Conservation (phyloP, 2,113 vertebrate species). For the Otus sunia region DNA sequence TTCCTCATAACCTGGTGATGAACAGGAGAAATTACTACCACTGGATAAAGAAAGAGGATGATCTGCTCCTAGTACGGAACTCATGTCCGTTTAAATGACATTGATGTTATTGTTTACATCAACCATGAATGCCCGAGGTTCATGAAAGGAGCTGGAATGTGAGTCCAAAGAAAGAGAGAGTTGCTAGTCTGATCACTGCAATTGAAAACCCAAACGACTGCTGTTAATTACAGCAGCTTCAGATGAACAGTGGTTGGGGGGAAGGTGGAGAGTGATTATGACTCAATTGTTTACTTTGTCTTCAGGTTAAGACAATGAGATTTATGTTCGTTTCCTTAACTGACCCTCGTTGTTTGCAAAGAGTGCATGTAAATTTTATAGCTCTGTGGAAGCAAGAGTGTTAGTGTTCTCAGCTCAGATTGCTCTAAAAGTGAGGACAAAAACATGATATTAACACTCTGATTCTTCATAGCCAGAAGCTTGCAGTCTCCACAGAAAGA, state of each 20-base stretch:
- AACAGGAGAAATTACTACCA: not conserved
- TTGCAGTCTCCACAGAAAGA: not conserved
- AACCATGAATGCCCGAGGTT: not conserved
- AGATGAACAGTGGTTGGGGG: not conserved
- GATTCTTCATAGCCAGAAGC: not conserved
- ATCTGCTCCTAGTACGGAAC: not conserved
- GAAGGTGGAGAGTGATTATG: not conserved
- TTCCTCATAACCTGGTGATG: not conserved
- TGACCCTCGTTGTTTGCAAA: not conserved
- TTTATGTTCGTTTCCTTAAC: not conserved
- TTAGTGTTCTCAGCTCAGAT: not conserved
- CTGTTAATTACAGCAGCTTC: not conserved
- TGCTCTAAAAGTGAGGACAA: not conserved
- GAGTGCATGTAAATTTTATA: not conserved
- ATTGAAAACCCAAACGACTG: not conserved
- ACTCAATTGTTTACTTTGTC: not conserved
- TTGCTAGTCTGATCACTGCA: not conserved
- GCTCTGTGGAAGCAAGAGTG: not conserved
- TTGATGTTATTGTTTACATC: not conserved
- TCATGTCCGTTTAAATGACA: not conserved
- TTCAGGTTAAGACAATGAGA: not conserved
- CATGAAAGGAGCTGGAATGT: not conserved
- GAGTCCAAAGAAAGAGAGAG: not conserved
- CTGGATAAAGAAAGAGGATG: not conserved
- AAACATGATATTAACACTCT: not conserved